Conservation (phyloP, 2,113 vertebrate species). For the Rutilus rutilus region DNA sequence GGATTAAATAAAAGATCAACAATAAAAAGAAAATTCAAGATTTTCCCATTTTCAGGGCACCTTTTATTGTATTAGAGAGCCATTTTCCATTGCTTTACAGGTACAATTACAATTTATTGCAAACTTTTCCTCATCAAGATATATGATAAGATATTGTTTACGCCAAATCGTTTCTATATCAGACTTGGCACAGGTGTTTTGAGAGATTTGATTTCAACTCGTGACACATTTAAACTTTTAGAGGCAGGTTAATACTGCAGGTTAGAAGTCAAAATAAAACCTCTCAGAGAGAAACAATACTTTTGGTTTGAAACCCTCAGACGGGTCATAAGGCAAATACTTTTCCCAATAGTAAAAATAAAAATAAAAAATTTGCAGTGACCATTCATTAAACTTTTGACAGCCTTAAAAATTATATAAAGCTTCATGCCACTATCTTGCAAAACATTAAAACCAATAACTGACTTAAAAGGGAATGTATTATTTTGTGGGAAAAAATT, state of each 20-base stretch:
- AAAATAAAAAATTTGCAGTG: background rate
- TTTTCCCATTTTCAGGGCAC: background rate
- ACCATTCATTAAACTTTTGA: background rate
- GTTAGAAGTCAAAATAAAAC: background rate
- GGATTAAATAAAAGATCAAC: background rate
- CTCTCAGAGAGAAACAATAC: slow-evolving; percentile 3
- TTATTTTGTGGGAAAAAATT: background rate
- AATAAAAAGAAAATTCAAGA: background rate
- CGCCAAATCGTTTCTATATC: background rate
- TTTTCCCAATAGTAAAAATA: background rate
- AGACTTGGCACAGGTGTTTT: background rate
- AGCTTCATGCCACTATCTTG: background rate
- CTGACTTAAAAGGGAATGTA: background rate
- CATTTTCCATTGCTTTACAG: background rate
- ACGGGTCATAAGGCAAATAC: background rate
- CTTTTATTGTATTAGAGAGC: slow-evolving; percentile 7
- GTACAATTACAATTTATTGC: background rate
- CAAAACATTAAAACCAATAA: background rate
- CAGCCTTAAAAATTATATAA: background rate
- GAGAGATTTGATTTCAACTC: background rate
- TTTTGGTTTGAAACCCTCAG: background rate
- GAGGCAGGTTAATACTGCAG: background rate
- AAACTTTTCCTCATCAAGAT: background rate
- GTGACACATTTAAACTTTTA: background rate
- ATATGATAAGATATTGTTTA: background rate